Conservation (phyloP, 2,888 invertebrate genomes). For the Philereme vetulata region DNA sequence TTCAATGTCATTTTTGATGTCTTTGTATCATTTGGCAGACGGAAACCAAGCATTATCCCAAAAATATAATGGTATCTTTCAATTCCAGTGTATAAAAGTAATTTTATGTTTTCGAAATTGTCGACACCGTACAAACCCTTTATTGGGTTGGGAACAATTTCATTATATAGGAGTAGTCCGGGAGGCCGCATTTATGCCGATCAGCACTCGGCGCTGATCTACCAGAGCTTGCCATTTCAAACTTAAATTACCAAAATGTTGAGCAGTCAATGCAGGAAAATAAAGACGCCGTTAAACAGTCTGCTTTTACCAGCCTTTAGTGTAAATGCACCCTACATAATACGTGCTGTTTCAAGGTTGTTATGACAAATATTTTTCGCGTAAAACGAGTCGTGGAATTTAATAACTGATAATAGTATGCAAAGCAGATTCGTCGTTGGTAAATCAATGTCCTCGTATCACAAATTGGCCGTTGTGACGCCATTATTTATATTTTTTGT, state of each 20-base stretch:
- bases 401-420: conserved; percentile 16
- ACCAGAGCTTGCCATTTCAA: too few species aligned
- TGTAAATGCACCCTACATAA: not conserved
- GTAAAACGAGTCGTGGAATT: not conserved
- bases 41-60: not conserved
- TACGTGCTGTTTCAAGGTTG: too few species aligned
- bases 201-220: too few species aligned
- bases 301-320: too few species aligned
- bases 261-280: too few species aligned
- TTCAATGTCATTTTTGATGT: not conserved
- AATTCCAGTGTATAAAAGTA: not conserved
- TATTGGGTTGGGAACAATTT: conserved; percentile 10
- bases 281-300: too few species aligned
- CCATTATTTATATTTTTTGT: conserved; percentile 34
- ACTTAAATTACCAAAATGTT: too few species aligned
- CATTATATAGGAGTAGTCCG: not conserved
- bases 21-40: not conserved
- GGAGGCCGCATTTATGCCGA: not conserved
- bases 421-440: conserved; percentile 8
- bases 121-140: not conserved
- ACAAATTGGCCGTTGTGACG: conserved; percentile 34
- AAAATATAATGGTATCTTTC: not conserved
- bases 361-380: not conserved
- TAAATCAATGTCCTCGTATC: conserved; percentile 37
- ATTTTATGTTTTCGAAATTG: not conserved